phyloP scores from a whole-genome alignment of 2,113 vertebrate genomes.

The Pteronura brasiliensis region DNA sequence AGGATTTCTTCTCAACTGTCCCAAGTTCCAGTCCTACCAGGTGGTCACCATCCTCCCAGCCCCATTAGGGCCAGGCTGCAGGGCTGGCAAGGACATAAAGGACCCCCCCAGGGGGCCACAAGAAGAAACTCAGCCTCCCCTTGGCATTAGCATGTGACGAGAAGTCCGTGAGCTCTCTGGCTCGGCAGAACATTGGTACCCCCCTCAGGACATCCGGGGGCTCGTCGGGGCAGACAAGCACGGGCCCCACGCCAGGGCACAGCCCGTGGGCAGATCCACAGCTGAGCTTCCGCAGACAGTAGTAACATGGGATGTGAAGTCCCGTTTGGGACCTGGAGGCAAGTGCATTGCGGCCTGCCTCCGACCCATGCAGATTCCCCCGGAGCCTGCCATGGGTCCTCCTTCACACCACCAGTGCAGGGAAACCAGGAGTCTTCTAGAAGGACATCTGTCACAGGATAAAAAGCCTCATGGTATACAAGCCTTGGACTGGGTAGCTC shows the following conservation, averaged over 20 bases:
- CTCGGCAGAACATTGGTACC: fast-evolving
- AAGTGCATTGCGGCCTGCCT: fast-evolving
- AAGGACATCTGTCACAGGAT: neutral
- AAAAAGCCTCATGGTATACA: neutral
- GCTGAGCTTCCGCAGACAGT: neutral
- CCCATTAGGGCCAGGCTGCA: neutral
- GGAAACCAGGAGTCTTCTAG: neutral
- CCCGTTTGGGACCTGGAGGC: neutral
- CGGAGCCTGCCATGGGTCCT: neutral
- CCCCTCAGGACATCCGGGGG: neutral
- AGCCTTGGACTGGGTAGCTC: neutral
- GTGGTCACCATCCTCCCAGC: neutral
- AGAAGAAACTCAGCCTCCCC: neutral
- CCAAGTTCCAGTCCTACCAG: neutral
- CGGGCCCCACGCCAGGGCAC: fast-evolving
- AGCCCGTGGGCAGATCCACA: fast-evolving
- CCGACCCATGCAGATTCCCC: neutral
- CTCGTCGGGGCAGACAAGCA: neutral
- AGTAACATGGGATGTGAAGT: neutral
- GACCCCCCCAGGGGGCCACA: too few species aligned
- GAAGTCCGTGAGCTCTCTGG: neutral
- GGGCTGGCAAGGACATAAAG: neutral
- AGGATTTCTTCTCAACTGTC: too few species aligned
- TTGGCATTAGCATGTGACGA: fast-evolving
- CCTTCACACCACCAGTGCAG: fast-evolving